Evolutionary conservation across 2,888 invertebrate species (phyloP).

Genomic region (Melinaea menophilus): DNA sequence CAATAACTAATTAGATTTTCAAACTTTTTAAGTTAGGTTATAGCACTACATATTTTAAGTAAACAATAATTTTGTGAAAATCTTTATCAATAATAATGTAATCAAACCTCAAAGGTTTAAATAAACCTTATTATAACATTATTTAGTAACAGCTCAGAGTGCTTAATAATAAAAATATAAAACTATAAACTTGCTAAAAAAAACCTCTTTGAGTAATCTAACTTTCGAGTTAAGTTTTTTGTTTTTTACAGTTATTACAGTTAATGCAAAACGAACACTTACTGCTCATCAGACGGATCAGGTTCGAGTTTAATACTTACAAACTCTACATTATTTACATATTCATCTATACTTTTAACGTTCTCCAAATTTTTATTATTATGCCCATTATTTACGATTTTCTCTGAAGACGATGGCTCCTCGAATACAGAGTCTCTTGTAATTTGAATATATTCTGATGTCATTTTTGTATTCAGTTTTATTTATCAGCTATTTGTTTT

Average conservation of each 20-base stretch:
- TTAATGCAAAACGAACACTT: conserved; percentile 13
- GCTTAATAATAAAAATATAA: no score
- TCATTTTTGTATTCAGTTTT: conserved; percentile 19
- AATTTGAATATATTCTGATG: conserved; percentile 13
- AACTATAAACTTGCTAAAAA: no score
- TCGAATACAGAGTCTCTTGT: conserved; percentile 15
- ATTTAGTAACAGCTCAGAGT: no score
- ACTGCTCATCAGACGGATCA: conserved; percentile 19
- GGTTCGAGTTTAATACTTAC: conserved; percentile 33
- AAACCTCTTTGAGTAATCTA: no score
- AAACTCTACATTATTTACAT: conserved; percentile 25
- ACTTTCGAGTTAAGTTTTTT: conserved; percentile 2
- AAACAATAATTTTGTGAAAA: background rate
- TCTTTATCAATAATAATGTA: no score
- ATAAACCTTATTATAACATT: no score
- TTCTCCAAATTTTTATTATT: conserved; percentile 15
- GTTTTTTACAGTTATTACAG: background rate
- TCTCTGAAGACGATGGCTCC: conserved; percentile 11
- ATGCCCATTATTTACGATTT: conserved; percentile 10
- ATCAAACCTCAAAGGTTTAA: no score
- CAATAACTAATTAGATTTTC: background rate
- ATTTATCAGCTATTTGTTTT: background rate
- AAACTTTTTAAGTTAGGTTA: background rate
- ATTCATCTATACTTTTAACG: conserved; percentile 9
- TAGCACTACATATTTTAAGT: background rate